Percentiles rank a stretch among this genome's conserved stretches.
phyloP scores from a whole-genome alignment of 1,140 invertebrate species.

The Drosophila miranda region DNA sequence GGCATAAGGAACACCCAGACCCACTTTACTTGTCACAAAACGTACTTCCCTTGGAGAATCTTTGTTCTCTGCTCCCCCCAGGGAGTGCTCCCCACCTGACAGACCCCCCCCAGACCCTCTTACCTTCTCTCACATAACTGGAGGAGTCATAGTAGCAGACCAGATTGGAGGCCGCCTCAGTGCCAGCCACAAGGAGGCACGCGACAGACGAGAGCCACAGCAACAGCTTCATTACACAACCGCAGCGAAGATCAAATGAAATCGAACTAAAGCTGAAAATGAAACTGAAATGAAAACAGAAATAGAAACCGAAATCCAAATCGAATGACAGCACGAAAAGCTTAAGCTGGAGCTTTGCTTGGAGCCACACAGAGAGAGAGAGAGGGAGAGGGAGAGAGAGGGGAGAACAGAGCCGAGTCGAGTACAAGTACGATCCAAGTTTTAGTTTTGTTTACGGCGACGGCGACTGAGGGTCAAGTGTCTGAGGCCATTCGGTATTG shows the following conservation, averaged over 20 bases:
- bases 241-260: slow-evolving; percentile 61
- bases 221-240: slow-evolving; percentile 69
- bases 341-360: slow-evolving; percentile 44
- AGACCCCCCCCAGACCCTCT: not conserved
- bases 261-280: slow-evolving; percentile 64
- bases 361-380: not conserved
- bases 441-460: slow-evolving; percentile 35
- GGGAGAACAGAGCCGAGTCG: slow-evolving; percentile 4
- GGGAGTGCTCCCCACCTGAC: too few species aligned
- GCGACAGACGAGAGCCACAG: slow-evolving; percentile 50
- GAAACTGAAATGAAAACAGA: slow-evolving; percentile 43
- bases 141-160: slow-evolving; percentile 88
- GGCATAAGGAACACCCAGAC: too few species aligned
- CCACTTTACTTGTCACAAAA: too few species aligned
- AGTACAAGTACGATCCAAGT: slow-evolving; percentile 8
- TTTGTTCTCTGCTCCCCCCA: too few species aligned
- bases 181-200: slow-evolving; percentile 43
- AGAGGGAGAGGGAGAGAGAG: too few species aligned
- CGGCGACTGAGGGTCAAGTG: slow-evolving; percentile 32
- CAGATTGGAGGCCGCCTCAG: slow-evolving; percentile 83
- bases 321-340: slow-evolving; percentile 17
- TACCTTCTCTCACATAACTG: slow-evolving; percentile 86
- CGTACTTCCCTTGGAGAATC: too few species aligned
- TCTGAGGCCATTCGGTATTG: slow-evolving; percentile 26
- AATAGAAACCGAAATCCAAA: slow-evolving; percentile 33